Base-by-base conservation (phyloP, 2,113 vertebrate species). In the Callorhinus ursinus region DNA sequence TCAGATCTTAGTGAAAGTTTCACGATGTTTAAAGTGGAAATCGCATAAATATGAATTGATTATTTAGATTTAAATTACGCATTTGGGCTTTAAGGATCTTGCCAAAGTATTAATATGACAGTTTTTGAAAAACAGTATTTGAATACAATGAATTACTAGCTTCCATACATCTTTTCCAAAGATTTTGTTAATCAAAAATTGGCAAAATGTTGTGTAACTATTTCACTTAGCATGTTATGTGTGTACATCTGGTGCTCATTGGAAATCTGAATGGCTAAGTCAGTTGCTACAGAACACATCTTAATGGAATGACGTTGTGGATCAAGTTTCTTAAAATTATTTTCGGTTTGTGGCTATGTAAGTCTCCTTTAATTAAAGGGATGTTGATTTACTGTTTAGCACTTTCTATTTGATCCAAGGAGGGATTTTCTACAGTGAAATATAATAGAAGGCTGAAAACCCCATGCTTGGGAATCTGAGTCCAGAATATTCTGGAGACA, bases 1-100 rank as follows among this genome's bases (percentile, higher is more conserved):
- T 49, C 31, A 72, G 36, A 87, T 42, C 31, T 94, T 69, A 89
- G 74, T 76, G 63, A 76, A 96, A n/a, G 16, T 61, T 87, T 81
- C 28, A n/a, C 88, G 81, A 55, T 71, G 12, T 90, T 96, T 94
- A 24, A 80, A 94, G 82, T n/a, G 6, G 65, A 90, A 83, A 57
- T 3, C 19, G 11, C 0, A 61, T 33, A 28, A 76, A 87, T 79
- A 36, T 39, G 79, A 96, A 53, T 15, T 65, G 28, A 90, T 42
- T 71, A 84, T 5, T 94, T 67, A 92, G 61, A 76, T 93, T 93
- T 94, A 63, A 93, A 92, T 63, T 72, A 95, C 90, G 72, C 12
- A 89, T 63, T 88, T 74, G 2, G 22, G 24, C 2, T 96, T 96
- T 83, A 36, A 76, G 69, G 1, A 85, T 85, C 4, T 84, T 94